These are phyloP conservation scores for Hippocampus mohnikei DNA, from an alignment of 2,113 vertebrate genomes.

Conservation along the genomic window DNA sequence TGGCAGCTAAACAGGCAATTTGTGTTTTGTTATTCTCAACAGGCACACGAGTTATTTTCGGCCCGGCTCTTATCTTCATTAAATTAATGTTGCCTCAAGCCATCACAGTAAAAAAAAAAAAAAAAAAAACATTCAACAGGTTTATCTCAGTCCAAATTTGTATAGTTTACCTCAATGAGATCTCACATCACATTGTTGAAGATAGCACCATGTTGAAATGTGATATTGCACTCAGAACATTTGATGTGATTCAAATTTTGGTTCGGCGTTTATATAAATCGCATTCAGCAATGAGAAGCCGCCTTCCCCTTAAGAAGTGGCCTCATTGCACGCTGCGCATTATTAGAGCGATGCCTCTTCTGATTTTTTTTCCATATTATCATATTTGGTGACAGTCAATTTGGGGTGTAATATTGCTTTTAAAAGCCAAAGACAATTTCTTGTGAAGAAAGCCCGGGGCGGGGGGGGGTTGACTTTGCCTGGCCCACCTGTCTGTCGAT, in stretches of 20 bases:
- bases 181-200: background rate
- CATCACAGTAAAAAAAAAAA: conserved; percentile 65
- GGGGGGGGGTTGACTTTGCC: conserved; percentile 79
- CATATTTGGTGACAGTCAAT: conserved; percentile 5
- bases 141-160: conserved; percentile 59
- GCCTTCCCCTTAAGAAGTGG: conserved; percentile 14
- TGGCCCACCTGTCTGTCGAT: conserved; percentile 96
- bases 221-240: background rate
- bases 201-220: background rate
- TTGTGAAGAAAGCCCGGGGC: conserved; percentile 73
- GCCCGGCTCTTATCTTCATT: conserved; percentile 78
- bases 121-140: conserved; percentile 75
- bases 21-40: conserved; percentile 77
- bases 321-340: conserved; percentile 2
- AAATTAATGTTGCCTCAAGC: conserved; percentile 82
- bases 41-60: conserved; percentile 81
- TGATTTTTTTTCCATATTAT: background rate
- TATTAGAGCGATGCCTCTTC: background rate
- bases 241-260: background rate
- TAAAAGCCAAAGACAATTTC: conserved; percentile 82
- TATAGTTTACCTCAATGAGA: conserved; percentile 27
- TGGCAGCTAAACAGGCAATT: conserved; percentile 75
- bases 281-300: conserved; percentile 5
- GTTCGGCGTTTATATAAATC: background rate
- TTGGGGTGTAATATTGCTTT: conserved; percentile 67